These are phyloP conservation scores for Sternotherus odoratus DNA, from an alignment of 2,797 vertebrate genomes.

Conservation along the genomic window DNA sequence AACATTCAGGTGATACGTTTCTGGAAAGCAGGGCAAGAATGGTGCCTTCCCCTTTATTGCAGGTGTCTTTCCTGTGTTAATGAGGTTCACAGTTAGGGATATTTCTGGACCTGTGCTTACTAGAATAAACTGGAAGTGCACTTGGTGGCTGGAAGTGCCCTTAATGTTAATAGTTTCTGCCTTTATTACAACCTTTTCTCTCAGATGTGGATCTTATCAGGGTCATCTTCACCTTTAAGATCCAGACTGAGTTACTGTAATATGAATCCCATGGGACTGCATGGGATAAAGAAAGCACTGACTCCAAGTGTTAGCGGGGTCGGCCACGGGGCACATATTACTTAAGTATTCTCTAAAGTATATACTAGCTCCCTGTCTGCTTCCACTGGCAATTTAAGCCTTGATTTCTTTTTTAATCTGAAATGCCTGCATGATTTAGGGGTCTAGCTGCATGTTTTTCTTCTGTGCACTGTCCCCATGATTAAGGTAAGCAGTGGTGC, in stretches of 20 bases:
- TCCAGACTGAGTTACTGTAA: neutral
- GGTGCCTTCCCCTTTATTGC: neutral
- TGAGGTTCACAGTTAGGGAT: neutral
- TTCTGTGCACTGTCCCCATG: neutral
- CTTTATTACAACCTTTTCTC: neutral
- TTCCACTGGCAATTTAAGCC: neutral
- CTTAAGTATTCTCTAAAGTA: neutral
- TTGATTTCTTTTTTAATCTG: neutral
- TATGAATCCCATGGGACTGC: neutral
- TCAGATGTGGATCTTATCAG: neutral
- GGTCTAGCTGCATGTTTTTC: neutral
- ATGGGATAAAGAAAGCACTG: neutral
- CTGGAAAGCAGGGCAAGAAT: neutral
- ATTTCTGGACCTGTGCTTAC: neutral
- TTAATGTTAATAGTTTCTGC: neutral
- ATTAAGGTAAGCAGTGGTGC: neutral
- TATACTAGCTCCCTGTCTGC: neutral
- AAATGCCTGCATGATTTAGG: neutral
- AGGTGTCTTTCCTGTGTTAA: neutral
- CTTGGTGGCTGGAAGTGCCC: neutral
- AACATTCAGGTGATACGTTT: neutral
- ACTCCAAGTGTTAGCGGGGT: neutral
- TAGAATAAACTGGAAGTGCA: neutral
- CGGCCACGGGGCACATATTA: neutral
- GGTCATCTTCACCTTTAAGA: neutral